Percentiles rank a stretch among this genome's conserved stretches.
These are phyloP conservation scores for Cremastobaeus sp. DNA, from an alignment of 2,888 invertebrate genomes.

Conservation along the genomic window DNA sequence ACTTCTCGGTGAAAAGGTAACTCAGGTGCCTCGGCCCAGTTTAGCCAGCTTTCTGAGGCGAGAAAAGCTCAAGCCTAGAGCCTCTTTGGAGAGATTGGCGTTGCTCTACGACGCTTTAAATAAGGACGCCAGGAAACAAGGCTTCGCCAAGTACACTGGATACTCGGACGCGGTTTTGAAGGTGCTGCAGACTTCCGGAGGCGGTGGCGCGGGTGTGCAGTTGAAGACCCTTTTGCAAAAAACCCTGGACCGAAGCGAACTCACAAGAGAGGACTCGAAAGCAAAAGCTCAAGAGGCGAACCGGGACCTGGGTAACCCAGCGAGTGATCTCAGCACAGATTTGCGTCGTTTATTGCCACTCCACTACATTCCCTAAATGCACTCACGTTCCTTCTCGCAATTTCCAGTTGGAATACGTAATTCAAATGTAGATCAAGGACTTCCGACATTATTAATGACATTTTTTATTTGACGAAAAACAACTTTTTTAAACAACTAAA, in stretches of 20 bases:
- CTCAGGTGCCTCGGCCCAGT: conserved; percentile 73
- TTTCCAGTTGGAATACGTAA: conserved; percentile 2
- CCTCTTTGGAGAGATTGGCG: conserved; percentile 81
- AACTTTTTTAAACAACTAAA: no score
- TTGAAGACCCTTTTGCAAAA: conserved; percentile 81
- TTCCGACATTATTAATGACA: neutral
- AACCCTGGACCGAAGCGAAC: conserved; percentile 81
- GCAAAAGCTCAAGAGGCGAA: conserved; percentile 81
- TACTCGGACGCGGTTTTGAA: conserved; percentile 82
- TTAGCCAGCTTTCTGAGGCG: conserved; percentile 75
- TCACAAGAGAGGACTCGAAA: conserved; percentile 81
- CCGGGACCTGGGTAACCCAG: conserved; percentile 80
- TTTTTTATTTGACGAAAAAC: no score
- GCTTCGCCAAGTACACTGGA: conserved; percentile 82
- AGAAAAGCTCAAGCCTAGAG: conserved; percentile 81
- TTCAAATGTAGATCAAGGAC: conserved; percentile 6
- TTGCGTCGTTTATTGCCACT: conserved; percentile 82
- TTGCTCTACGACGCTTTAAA: conserved; percentile 83
- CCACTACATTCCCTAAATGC: conserved; percentile 68
- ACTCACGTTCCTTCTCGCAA: conserved; percentile 1
- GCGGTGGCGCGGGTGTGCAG: conserved; percentile 82
- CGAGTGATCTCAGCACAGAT: conserved; percentile 81
- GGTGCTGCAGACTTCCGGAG: conserved; percentile 80
- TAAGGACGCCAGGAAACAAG: conserved; percentile 83
- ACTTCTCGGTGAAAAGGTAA: conserved; percentile 72